phyloP scores from a whole-genome alignment of 2,113 vertebrate species.

The Rhinogobius similis region DNA sequence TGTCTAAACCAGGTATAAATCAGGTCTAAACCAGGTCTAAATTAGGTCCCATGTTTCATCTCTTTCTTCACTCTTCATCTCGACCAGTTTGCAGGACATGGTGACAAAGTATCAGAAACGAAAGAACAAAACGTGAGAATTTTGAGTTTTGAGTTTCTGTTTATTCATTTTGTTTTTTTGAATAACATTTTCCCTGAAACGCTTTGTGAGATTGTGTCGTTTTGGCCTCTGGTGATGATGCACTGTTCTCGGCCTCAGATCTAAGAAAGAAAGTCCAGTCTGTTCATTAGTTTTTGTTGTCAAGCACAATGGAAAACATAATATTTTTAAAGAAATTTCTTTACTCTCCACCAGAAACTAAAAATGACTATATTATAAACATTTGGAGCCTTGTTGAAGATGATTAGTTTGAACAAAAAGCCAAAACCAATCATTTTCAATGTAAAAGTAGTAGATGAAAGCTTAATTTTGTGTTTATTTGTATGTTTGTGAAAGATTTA shows the following conservation, averaged over 20 bases:
- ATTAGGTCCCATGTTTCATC: slow-evolving; percentile 9
- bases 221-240: slow-evolving; percentile 64
- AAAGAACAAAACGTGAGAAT: slow-evolving; percentile 94
- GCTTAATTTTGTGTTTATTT: too few species aligned
- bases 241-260: slow-evolving; percentile 44
- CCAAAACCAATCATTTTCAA: too few species aligned
- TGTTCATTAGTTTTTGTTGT: slow-evolving; percentile 21
- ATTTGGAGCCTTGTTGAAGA: not conserved
- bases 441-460: too few species aligned
- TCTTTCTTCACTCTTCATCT: slow-evolving; percentile 56
- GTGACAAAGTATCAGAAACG: slow-evolving; percentile 99
- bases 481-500: too few species aligned
- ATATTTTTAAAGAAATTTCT: too few species aligned
- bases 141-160: slow-evolving; percentile 1
- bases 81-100: slow-evolving; percentile 94
- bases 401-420: too few species aligned
- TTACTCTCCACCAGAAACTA: too few species aligned
- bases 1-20: too few species aligned
- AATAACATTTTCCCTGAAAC: not conserved
- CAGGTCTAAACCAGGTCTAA: too few species aligned
- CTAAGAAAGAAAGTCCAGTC: slow-evolving; percentile 19
- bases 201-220: not conserved
- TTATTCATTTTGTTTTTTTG: not conserved
- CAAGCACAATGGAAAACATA: slow-evolving; percentile 3
- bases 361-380: too few species aligned